Evolutionary conservation across 2,797 vertebrate species (phyloP).

Genomic region (Muraenolepis orangiensis): DNA sequence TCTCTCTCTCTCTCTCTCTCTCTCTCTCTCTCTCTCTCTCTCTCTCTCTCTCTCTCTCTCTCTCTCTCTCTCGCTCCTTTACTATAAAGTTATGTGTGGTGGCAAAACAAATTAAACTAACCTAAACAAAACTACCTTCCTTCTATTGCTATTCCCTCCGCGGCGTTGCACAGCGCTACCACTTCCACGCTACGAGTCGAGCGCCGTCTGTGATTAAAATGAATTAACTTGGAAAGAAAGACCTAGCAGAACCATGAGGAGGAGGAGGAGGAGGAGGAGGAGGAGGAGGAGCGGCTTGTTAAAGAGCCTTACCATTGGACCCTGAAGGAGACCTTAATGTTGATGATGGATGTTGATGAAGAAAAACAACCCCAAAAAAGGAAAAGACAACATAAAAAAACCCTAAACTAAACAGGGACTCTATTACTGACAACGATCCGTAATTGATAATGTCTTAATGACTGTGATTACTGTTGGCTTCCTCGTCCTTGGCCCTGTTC

Average conservation of each 20-base stretch:
- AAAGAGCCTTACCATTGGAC: conserved; percentile 40
- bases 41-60: not conserved
- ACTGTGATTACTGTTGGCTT: conserved; percentile 43
- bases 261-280: conserved; percentile 61
- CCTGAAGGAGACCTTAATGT: conserved; percentile 37
- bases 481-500: conserved; percentile 11
- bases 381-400: not conserved
- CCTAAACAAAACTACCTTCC: conserved; percentile 19
- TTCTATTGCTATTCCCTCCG: conserved; percentile 26
- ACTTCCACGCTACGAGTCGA: conserved; percentile 49
- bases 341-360: conserved; percentile 68
- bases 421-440: conserved; percentile 51
- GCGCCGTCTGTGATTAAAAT: conserved; percentile 70
- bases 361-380: not conserved
- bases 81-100: not conserved
- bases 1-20: not conserved
- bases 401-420: conserved; percentile 23
- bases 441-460: conserved; percentile 55
- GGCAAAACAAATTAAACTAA: not conserved
- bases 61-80: not conserved
- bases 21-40: no score
- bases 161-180: conserved; percentile 37
- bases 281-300: conserved; percentile 52
- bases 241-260: conserved; percentile 57
- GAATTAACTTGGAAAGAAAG: conserved; percentile 68